Percentiles rank a stretch among this genome's conserved stretches.
phyloP scores from a whole-genome alignment of 2,888 invertebrate genomes.

The Papilio protenor region DNA sequence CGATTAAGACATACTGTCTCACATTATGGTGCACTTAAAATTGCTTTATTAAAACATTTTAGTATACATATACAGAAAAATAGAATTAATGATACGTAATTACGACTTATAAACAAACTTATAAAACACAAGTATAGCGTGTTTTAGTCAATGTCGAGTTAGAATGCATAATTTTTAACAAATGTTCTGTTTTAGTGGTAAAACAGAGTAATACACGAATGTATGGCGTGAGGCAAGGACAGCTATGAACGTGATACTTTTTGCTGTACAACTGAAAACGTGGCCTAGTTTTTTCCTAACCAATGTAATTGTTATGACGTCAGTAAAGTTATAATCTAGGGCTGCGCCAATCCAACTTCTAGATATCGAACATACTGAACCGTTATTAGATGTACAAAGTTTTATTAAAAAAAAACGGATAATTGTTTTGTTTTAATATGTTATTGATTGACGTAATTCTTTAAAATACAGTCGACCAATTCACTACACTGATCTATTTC shows the following conservation, averaged over 20 bases:
- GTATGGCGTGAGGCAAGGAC: constrained; percentile 67
- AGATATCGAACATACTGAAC: not conserved
- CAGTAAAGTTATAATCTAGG: constrained; percentile 55
- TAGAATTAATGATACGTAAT: not conserved
- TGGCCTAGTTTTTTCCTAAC: constrained; percentile 72
- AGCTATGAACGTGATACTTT: constrained; percentile 61
- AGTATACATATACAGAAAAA: not conserved
- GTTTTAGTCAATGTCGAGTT: constrained; percentile 41
- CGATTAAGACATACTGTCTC: no score
- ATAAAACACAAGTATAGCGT: constrained; percentile 29
- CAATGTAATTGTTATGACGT: constrained; percentile 71
- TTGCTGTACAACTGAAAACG: constrained; percentile 70
- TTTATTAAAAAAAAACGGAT: no score
- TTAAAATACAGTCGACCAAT: no score
- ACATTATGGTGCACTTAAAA: not conserved
- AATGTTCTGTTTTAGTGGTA: constrained; percentile 45
- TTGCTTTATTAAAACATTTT: not conserved
- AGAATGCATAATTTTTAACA: constrained; percentile 55
- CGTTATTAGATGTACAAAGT: not conserved
- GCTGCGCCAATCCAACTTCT: not conserved
- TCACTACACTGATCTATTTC: no score
- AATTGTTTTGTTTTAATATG: no score
- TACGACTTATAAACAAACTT: constrained; percentile 10
- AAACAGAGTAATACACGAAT: constrained; percentile 50
- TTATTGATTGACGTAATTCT: no score